These are phyloP conservation scores for Anguilla rostrata DNA, from an alignment of 2,113 vertebrate species.

Conservation along the genomic window DNA sequence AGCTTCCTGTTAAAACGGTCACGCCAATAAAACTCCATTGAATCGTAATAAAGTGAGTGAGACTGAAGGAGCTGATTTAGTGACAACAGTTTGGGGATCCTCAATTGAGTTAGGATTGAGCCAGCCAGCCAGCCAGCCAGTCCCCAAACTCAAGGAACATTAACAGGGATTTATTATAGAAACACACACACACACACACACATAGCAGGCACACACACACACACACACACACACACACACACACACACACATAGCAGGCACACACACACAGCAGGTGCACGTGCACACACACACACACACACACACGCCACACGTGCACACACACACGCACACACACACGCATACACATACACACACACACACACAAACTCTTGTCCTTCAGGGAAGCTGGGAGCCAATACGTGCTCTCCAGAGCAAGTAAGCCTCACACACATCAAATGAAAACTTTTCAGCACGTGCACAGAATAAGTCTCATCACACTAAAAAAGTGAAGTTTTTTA, in stretches of 20 bases:
- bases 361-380: not conserved
- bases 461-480: not conserved
- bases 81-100: slow-evolving; percentile 58
- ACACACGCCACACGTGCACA: not conserved
- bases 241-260: too few relatives aligned
- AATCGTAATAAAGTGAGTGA: slow-evolving; percentile 62
- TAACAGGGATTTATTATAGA: slow-evolving; percentile 24
- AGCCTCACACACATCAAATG: not conserved
- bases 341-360: not conserved
- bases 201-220: not conserved
- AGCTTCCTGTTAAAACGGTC: slow-evolving; percentile 59
- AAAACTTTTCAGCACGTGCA: not conserved
- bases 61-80: slow-evolving; percentile 60
- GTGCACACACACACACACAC: slow-evolving; percentile 1
- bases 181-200: not conserved
- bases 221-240: slow-evolving; percentile 12
- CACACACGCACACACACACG: too few relatives aligned
- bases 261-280: too few relatives aligned
- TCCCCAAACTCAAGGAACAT: slow-evolving; percentile 24
- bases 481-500: not conserved
- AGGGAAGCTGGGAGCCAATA: not conserved
- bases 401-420: not conserved
- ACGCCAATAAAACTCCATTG: slow-evolving; percentile 61
- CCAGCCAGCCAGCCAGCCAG: slow-evolving; percentile 21
- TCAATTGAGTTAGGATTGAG: slow-evolving; percentile 60